Evolutionary conservation across 2,113 vertebrate genomes (phyloP).

Genomic region (Platichthys flesus): DNA sequence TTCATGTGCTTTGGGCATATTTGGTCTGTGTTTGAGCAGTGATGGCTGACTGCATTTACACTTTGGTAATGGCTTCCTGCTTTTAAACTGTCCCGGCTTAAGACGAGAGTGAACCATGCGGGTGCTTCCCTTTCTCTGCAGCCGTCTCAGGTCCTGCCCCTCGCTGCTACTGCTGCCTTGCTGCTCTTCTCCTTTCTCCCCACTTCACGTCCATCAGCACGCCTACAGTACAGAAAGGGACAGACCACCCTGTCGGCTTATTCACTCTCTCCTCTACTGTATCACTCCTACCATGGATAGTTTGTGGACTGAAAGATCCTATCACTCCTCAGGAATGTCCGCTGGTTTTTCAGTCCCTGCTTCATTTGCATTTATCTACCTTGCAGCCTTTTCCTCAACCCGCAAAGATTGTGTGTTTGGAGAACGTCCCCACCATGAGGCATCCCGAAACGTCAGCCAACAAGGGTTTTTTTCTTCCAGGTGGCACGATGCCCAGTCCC

Average conservation of each 20-base stretch:
- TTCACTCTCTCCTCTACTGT: constrained; percentile 58
- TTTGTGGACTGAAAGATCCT: constrained; percentile 66
- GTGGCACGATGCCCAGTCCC: constrained; percentile 17
- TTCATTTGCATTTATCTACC: constrained; percentile 77
- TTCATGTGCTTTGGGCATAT: constrained; percentile 47
- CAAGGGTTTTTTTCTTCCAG: constrained; percentile 14
- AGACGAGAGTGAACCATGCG: constrained; percentile 31
- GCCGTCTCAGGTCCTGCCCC: too few relatives aligned
- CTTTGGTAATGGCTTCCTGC: constrained; percentile 81
- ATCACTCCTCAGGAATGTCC: constrained; percentile 74
- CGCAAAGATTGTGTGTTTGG: constrained; percentile 59
- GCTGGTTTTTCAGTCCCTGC: constrained; percentile 64
- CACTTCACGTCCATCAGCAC: constrained; percentile 4
- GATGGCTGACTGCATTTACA: constrained; percentile 77
- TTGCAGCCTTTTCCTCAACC: constrained; percentile 57
- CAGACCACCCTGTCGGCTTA: constrained; percentile 66
- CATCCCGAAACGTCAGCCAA: constrained; percentile 58
- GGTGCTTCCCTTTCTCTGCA: constrained; percentile 33
- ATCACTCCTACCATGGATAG: constrained; percentile 49
- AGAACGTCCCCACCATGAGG: constrained; percentile 48
- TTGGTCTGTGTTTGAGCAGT: constrained; percentile 66
- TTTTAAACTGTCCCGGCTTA: constrained; percentile 69
- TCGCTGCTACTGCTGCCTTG: constrained; percentile 29
- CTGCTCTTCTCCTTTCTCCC: constrained; percentile 3
- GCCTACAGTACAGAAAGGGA: constrained; percentile 8